Evolutionary conservation across 2,113 vertebrate species (phyloP).

Genomic region (Pogonocichla stellata): DNA sequence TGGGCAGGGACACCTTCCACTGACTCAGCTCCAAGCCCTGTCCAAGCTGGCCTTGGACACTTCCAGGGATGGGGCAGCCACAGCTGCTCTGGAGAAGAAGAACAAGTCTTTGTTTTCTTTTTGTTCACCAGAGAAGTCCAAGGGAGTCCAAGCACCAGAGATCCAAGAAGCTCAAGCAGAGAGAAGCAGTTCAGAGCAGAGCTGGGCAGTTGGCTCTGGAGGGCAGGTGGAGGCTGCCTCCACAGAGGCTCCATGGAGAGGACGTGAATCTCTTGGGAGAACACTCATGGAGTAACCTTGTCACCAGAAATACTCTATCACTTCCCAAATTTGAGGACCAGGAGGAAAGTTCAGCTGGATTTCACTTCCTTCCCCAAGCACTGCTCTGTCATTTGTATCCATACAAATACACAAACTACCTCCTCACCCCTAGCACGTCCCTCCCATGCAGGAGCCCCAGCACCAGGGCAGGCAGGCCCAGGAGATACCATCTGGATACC

Average conservation of each 20-base stretch:
- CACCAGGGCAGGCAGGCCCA: neutral
- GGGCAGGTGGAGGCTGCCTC: neutral
- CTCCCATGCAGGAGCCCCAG: neutral
- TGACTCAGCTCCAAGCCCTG: accelerated
- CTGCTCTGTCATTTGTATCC: neutral
- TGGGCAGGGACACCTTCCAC: neutral
- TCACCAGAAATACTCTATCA: neutral
- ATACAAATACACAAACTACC: neutral
- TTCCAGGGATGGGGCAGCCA: neutral
- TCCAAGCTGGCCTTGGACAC: neutral
- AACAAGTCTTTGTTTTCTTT: neutral
- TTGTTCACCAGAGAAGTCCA: neutral
- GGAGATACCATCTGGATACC: neutral
- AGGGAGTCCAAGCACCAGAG: neutral
- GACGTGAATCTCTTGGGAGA: neutral
- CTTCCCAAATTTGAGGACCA: neutral
- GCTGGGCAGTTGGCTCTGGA: accelerated
- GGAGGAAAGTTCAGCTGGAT: neutral
- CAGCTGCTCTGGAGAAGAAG: neutral
- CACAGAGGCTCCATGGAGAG: neutral
- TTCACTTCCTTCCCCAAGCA: neutral
- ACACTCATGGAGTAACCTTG: accelerated
- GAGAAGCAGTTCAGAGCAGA: neutral
- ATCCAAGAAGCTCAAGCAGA: neutral
- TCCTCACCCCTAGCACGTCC: neutral